phyloP scores from a whole-genome alignment of 2,888 invertebrate species.

The Globia sparganii region DNA sequence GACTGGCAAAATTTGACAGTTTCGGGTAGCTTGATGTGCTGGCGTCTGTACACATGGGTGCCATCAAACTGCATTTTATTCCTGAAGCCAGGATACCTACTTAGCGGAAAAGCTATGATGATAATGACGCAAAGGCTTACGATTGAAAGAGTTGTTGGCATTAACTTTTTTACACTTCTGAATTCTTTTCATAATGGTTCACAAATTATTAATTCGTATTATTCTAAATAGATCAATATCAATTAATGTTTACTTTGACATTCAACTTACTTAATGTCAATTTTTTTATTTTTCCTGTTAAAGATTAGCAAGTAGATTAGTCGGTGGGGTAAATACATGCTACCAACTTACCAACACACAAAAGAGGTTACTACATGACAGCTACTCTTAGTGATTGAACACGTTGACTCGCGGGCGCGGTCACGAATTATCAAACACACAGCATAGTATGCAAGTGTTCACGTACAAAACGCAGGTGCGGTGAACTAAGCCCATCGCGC shows the following conservation, averaged over 20 bases:
- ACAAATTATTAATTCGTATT: slow-evolving; percentile 11
- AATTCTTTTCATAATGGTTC: slow-evolving; percentile 66
- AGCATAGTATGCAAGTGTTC: too few species aligned
- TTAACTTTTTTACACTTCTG: slow-evolving; percentile 67
- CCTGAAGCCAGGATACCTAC: background rate
- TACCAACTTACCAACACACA: background rate
- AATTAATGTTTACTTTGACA: slow-evolving; percentile 54
- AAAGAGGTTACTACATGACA: slow-evolving; percentile 6
- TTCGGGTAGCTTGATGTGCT: too few species aligned
- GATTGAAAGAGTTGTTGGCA: slow-evolving; percentile 64
- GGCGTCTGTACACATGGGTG: background rate
- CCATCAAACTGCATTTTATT: background rate
- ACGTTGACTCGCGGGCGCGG: too few species aligned
- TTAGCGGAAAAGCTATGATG: background rate
- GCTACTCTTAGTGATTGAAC: too few species aligned
- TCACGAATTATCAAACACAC: too few species aligned
- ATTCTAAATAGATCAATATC: slow-evolving; percentile 1
- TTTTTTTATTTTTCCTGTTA: slow-evolving; percentile 26
- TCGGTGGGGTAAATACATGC: background rate
- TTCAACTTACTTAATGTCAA: slow-evolving; percentile 52
- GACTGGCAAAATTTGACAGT: too few species aligned
- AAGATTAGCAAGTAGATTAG: too few species aligned
- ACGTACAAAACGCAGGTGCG: too few species aligned
- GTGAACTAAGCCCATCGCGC: too few species aligned
- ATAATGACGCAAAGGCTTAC: slow-evolving; percentile 59